These are phyloP conservation scores for Rhinella marina DNA, from an alignment of 2,797 vertebrate species.

Conservation along the genomic window DNA sequence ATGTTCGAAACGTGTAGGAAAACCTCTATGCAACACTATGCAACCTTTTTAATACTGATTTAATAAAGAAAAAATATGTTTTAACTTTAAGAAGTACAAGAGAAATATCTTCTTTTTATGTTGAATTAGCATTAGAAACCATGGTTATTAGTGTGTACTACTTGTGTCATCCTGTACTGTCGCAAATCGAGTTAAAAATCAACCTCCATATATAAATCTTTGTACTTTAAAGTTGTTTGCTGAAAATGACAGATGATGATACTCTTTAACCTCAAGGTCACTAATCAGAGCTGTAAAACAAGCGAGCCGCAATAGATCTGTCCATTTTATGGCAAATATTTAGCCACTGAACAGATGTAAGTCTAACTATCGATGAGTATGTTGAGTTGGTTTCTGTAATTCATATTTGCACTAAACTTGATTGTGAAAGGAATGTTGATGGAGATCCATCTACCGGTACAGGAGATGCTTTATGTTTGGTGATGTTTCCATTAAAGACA, in stretches of 20 bases:
- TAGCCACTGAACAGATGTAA: background rate
- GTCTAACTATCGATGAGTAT: background rate
- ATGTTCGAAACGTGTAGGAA: too few relatives aligned
- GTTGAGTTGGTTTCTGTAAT: background rate
- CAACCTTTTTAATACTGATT: too few relatives aligned
- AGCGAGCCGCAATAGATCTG: background rate
- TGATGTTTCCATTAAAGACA: background rate
- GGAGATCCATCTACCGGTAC: background rate
- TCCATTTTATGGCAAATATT: background rate
- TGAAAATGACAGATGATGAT: background rate
- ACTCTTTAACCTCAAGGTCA: background rate
- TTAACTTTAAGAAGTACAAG: too few relatives aligned
- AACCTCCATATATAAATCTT: background rate
- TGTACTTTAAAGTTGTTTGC: background rate
- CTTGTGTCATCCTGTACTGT: background rate
- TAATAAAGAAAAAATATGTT: too few relatives aligned
- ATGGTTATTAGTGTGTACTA: background rate
- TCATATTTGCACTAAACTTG: background rate
- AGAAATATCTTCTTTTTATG: too few relatives aligned
- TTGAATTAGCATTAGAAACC: background rate
- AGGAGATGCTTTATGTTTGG: background rate
- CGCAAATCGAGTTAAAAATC: background rate
- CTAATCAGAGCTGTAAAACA: background rate
- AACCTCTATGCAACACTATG: too few relatives aligned
- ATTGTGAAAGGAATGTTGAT: background rate